Conservation (phyloP, 1,140 invertebrate species). For the Meloidogyne hapla region DNA sequence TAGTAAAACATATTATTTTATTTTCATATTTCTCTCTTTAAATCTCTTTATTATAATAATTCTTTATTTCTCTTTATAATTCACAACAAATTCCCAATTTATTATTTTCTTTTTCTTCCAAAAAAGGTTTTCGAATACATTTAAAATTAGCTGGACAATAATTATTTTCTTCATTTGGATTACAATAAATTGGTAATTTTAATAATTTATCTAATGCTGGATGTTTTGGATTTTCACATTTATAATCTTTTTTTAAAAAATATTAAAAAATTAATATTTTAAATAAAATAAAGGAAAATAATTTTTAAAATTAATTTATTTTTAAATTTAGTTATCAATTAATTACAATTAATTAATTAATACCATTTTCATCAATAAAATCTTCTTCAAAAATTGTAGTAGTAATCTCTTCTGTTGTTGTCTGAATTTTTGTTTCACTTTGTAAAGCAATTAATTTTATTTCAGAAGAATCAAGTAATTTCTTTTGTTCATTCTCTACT, state of each 20-base stretch:
- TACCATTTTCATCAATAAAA: neutral
- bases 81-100: neutral
- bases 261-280: neutral
- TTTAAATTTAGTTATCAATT: no score
- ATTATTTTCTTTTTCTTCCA: neutral
- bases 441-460: neutral
- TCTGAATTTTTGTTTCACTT: neutral
- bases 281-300: neutral
- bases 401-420: neutral
- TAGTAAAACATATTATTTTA: neutral
- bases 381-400: neutral
- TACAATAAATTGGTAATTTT: neutral
- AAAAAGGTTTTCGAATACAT: neutral
- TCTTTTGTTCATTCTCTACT: neutral
- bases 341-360: no score
- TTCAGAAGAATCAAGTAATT: neutral
- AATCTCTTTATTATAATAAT: neutral
- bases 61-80: neutral
- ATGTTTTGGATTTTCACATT: conserved; percentile 10
- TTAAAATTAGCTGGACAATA: neutral
- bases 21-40: neutral
- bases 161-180: conserved; percentile 3
- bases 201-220: conserved; percentile 12
- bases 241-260: neutral
- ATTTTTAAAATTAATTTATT: no score